phyloP scores from a whole-genome alignment of 2,113 vertebrate genomes.

The Alethe castanea region DNA sequence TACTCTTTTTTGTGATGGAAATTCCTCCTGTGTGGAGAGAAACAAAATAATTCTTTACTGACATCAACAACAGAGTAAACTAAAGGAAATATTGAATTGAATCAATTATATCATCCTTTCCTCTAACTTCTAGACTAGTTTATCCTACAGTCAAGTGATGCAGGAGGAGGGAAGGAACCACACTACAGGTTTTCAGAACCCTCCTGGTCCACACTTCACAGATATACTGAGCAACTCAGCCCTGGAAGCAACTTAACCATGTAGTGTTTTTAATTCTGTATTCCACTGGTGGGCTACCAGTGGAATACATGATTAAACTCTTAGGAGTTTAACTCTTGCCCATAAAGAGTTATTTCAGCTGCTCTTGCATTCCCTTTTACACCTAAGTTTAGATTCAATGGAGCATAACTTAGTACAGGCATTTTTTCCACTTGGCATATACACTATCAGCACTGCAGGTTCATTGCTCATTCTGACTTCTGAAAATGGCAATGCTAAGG shows the following conservation, averaged over 20 bases:
- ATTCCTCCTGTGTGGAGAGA: slow-evolving; percentile 82
- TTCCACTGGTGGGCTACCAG: background rate
- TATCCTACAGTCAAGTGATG: background rate
- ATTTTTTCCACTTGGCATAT: background rate
- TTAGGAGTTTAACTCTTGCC: background rate
- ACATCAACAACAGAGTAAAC: background rate
- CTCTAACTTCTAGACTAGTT: background rate
- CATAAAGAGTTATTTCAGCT: background rate
- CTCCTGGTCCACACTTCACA: rapidly evolving
- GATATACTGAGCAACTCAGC: background rate
- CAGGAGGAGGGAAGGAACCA: background rate
- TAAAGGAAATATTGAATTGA: background rate
- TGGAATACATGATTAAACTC: too few relatives aligned
- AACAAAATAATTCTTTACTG: background rate
- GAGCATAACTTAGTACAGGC: background rate
- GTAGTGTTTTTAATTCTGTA: background rate
- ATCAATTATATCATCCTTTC: background rate
- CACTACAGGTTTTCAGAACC: rapidly evolving
- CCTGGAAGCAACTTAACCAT: background rate
- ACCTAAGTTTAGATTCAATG: background rate
- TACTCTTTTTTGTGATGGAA: slow-evolving; percentile 86
- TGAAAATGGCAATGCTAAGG: background rate
- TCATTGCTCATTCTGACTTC: background rate
- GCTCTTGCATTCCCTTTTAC: background rate
- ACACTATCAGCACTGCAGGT: background rate